phyloP scores from a whole-genome alignment of 2,797 vertebrate species.

The Rhinoraja longicauda region DNA sequence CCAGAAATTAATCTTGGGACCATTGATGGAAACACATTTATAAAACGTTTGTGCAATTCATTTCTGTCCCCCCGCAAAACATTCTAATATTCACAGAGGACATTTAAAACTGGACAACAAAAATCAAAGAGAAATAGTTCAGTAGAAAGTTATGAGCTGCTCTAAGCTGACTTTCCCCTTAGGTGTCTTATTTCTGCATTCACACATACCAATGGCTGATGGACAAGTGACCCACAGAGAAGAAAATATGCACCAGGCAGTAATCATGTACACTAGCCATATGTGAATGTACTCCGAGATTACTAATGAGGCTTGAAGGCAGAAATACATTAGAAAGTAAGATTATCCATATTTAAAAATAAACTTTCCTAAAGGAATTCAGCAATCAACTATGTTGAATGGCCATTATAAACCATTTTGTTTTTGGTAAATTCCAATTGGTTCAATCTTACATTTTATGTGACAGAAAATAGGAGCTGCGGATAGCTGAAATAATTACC shows the following conservation, averaged over 20 bases:
- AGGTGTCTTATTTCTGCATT: neutral
- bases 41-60: neutral
- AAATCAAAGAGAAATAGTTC: conserved; percentile 33
- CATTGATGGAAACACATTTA: neutral
- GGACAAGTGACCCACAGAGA: conserved; percentile 42
- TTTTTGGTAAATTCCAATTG: neutral
- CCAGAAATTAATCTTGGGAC: neutral
- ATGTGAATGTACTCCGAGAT: conserved; percentile 45
- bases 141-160: neutral
- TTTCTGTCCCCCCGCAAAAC: neutral
- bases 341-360: conserved; percentile 41
- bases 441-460: neutral
- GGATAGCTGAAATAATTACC: neutral
- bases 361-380: conserved; percentile 36
- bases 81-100: conserved; percentile 22
- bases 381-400: neutral
- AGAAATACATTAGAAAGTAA: conserved; percentile 51
- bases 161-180: conserved; percentile 16
- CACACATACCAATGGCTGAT: conserved; percentile 41
- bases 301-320: conserved; percentile 59
- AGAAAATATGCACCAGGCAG: conserved; percentile 46
- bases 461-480: neutral
- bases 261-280: conserved; percentile 41
- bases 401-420: conserved; percentile 7
- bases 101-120: neutral